Conservation (phyloP, 2,888 invertebrate genomes). For the Diarsia dahlii region DNA sequence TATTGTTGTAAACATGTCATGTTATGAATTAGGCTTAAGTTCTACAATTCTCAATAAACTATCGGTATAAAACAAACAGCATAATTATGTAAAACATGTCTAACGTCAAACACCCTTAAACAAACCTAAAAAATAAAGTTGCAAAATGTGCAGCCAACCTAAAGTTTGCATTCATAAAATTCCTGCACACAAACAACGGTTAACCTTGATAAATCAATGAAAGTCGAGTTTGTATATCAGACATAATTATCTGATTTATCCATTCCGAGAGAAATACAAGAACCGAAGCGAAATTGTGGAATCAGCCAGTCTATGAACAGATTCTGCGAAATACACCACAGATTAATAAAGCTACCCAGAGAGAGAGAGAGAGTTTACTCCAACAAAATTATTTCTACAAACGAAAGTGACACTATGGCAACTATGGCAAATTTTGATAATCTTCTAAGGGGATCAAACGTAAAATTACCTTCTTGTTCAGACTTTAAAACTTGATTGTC, state of each 20-base stretch:
- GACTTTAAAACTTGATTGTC: neutral
- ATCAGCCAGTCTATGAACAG: conserved; percentile 21
- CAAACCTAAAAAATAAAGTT: neutral
- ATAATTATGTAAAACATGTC: neutral
- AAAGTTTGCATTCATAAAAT: conserved; percentile 33
- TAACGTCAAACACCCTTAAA: neutral
- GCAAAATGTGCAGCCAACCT: neutral
- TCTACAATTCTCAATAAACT: neutral
- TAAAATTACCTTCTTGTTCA: neutral
- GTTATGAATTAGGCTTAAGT: neutral
- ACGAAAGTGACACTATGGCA: neutral
- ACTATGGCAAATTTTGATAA: neutral
- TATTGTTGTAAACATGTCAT: neutral
- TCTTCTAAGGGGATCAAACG: neutral
- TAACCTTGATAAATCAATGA: neutral
- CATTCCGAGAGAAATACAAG: neutral
- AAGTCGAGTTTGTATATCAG: neutral
- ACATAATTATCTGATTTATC: neutral
- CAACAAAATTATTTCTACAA: neutral
- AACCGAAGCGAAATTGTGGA: neutral
- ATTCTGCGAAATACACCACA: conserved; percentile 13
- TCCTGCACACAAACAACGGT: neutral
- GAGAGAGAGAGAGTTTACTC: too few relatives aligned
- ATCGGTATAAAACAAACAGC: neutral
- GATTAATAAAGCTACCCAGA: neutral